Evolutionary conservation across 2,797 vertebrate genomes (phyloP).

Genomic region (Muraenolepis orangiensis): DNA sequence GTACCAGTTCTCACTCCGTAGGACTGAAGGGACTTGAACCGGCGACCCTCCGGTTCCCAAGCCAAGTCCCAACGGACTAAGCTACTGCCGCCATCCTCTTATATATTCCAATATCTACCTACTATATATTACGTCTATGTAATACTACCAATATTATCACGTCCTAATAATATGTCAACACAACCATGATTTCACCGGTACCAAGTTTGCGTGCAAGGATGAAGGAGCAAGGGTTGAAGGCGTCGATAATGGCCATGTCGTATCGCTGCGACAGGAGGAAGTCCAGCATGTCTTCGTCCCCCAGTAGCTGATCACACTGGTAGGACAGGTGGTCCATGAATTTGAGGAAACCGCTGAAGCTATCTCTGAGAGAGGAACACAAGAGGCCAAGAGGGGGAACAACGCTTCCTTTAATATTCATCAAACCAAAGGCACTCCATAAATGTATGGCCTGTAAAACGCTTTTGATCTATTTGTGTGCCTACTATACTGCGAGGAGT

Average conservation of each 20-base stretch:
- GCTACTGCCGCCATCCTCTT: too few species aligned
- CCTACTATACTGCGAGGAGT: too few species aligned
- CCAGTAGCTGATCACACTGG: slow-evolving; percentile 61
- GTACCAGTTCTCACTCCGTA: too few species aligned
- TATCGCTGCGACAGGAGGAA: slow-evolving; percentile 59
- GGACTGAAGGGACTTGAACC: too few species aligned
- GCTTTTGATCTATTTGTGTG: too few species aligned
- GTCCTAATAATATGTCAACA: neutral
- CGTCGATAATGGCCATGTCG: slow-evolving; percentile 54
- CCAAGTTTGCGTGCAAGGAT: slow-evolving; percentile 63
- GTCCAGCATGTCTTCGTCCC: slow-evolving; percentile 47
- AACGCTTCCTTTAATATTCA: neutral
- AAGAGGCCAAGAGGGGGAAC: neutral
- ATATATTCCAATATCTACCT: too few species aligned
- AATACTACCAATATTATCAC: neutral
- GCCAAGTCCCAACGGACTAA: too few species aligned
- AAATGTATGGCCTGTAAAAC: neutral
- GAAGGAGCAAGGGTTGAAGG: slow-evolving; percentile 70
- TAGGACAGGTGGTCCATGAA: slow-evolving; percentile 57
- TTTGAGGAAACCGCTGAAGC: slow-evolving; percentile 38
- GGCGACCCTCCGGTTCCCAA: too few species aligned
- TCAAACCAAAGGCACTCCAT: neutral
- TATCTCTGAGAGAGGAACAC: slow-evolving; percentile 45
- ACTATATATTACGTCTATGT: too few species aligned
- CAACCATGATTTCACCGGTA: slow-evolving; percentile 17